phyloP scores from a whole-genome alignment of 2,113 vertebrate species.

The Tringa solitaria region DNA sequence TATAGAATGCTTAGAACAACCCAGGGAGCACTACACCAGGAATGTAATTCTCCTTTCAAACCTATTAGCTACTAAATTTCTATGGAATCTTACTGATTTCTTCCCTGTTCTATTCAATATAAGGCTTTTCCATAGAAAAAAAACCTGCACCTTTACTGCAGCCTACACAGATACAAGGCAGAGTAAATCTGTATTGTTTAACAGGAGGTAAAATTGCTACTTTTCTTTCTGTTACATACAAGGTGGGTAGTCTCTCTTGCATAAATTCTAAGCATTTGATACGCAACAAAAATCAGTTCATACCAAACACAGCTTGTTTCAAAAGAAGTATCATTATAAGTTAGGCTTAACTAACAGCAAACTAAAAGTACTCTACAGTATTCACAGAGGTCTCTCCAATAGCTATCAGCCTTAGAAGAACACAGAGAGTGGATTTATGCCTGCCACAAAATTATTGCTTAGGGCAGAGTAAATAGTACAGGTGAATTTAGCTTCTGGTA shows the following conservation, averaged over 20 bases:
- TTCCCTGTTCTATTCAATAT: background rate
- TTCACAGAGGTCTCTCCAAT: background rate
- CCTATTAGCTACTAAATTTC: background rate
- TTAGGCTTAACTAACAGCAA: background rate
- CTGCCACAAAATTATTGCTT: background rate
- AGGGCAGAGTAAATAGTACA: background rate
- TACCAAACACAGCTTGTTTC: constrained; percentile 6
- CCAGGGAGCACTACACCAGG: background rate
- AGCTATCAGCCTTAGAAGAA: background rate
- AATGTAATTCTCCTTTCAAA: background rate
- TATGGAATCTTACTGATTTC: background rate
- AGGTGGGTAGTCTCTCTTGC: background rate
- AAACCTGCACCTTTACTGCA: background rate
- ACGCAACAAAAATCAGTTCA: constrained; percentile 12
- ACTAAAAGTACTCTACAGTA: background rate
- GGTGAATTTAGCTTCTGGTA: background rate
- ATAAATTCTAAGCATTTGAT: constrained; percentile 21
- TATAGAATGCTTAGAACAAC: background rate
- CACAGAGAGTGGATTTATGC: background rate
- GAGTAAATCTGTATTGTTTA: constrained; percentile 13
- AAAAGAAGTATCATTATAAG: background rate
- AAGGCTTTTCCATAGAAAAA: background rate
- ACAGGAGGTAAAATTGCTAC: constrained; percentile 17
- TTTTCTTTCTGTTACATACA: background rate
- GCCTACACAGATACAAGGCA: background rate